A percentile compares a stretch with the other conserved stretches of the same genome.
Conservation (phyloP, 2,113 vertebrate species). For the Ornithorhynchus anatinus region DNA sequence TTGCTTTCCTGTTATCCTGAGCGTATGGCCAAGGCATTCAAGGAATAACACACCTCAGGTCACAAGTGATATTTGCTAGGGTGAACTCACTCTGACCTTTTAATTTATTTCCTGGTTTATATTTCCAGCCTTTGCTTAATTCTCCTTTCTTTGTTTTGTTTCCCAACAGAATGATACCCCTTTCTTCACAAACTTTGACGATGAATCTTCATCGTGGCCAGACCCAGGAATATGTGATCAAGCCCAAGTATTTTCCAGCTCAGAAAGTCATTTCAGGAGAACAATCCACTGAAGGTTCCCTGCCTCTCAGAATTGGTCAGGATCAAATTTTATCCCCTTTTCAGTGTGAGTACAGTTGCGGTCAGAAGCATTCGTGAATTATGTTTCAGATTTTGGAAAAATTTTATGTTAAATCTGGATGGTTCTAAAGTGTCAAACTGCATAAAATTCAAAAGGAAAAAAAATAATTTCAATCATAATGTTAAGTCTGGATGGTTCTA, state of each 20-base stretch:
- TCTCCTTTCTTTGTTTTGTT: constrained; percentile 12
- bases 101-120: background rate
- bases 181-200: constrained; percentile 77
- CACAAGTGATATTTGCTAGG: background rate
- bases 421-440: constrained; percentile 11
- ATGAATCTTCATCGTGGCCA: constrained; percentile 82
- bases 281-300: constrained; percentile 77
- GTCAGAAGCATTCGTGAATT: background rate
- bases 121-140: constrained; percentile 8
- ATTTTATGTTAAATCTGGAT: background rate
- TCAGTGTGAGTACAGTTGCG: constrained; percentile 70
- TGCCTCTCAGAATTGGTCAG: constrained; percentile 81
- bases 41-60: background rate
- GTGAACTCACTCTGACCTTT: background rate
- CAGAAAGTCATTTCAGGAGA: constrained; percentile 82
- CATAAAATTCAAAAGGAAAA: constrained; percentile 19
- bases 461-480: background rate
- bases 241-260: constrained; percentile 87
- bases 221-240: constrained; percentile 86
- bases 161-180: constrained; percentile 77
- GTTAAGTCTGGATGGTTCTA: background rate
- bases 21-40: background rate
- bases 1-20: background rate
- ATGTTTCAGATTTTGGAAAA: background rate
- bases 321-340: constrained; percentile 65